These are phyloP conservation scores for Pseudorhiza aurosa DNA, from an alignment of 30 jellyfish, hydroid and myxozoan genomes.

Conservation along the genomic window DNA sequence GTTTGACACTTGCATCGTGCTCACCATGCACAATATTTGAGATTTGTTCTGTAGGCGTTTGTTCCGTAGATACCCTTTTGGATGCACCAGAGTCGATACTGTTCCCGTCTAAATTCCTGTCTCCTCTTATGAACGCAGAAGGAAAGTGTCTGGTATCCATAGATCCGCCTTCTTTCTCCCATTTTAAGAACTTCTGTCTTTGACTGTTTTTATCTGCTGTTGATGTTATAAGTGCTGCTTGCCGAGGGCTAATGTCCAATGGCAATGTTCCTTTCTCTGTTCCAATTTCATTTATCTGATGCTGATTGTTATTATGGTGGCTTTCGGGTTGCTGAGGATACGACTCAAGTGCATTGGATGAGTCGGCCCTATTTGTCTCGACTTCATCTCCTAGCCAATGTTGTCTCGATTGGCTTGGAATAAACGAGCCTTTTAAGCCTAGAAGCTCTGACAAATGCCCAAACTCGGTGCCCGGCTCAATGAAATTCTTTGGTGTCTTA, in stretches of 20 bases:
- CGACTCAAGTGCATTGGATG: not conserved
- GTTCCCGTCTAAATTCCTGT: not conserved
- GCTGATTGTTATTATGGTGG: too few relatives aligned
- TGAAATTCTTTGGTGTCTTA: conserved; percentile 34
- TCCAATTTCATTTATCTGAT: not conserved
- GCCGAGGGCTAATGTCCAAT: conserved; percentile 40
- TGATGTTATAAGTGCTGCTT: conserved; percentile 28
- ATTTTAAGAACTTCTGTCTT: conserved; percentile 29
- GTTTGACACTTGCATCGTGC: not conserved
- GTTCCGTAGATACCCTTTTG: conserved; percentile 34
- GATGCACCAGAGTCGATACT: conserved; percentile 15
- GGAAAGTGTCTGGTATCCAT: conserved; percentile 60
- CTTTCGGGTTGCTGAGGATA: not conserved
- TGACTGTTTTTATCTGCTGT: conserved; percentile 34
- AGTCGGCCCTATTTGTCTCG: not conserved
- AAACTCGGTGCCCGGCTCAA: conserved; percentile 41
- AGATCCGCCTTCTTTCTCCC: conserved; percentile 66
- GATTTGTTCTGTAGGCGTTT: not conserved
- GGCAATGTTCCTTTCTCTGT: conserved; percentile 42
- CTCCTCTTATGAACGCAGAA: conserved; percentile 31
- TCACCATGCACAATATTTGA: not conserved
- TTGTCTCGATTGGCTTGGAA: conserved; percentile 55
- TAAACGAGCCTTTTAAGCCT: conserved; percentile 55
- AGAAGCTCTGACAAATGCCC: conserved; percentile 59
- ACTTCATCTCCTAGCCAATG: conserved; percentile 61